Conservation (phyloP, 92 coral and sea anemone species). For the Parazoanthus darwini region DNA sequence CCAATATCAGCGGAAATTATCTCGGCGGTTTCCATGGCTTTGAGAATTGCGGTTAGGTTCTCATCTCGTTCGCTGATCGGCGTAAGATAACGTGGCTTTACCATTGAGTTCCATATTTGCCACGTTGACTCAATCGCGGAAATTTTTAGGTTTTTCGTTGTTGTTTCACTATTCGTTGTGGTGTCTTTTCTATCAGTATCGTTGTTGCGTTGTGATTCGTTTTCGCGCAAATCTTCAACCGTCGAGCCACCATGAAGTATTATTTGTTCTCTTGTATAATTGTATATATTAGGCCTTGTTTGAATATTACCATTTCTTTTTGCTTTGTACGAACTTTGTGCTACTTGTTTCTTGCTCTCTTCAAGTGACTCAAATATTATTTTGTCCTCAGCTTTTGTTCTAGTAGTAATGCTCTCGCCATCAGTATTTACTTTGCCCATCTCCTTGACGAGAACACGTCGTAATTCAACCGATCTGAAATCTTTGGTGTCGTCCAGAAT, state of each 20-base stretch:
- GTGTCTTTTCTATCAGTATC: not conserved
- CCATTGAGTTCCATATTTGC: constrained; percentile 91
- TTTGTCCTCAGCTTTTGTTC: not conserved
- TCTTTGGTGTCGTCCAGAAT: not conserved
- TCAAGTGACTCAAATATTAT: constrained; percentile 1
- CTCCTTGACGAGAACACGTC: not conserved
- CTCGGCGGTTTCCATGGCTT: constrained; percentile 75
- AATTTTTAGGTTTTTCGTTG: constrained; percentile 13
- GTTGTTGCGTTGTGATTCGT: not conserved
- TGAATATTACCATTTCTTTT: not conserved
- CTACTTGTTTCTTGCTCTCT: not conserved
- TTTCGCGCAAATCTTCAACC: not conserved
- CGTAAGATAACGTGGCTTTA: constrained; percentile 63
- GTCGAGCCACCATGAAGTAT: not conserved
- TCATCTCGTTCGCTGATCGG: constrained; percentile 43
- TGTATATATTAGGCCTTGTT: not conserved
- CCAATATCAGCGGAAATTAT: constrained; percentile 81
- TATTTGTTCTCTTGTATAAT: not conserved
- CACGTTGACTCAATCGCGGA: constrained; percentile 73
- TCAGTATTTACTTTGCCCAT: not conserved
- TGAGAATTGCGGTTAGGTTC: constrained; percentile 65
- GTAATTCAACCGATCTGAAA: not conserved
- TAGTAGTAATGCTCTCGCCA: not conserved
- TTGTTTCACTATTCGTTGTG: not conserved
- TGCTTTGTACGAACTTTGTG: not conserved